Base-by-base conservation (phyloP, 2,888 invertebrate genomes). In the Fabriciana adippe region DNA sequence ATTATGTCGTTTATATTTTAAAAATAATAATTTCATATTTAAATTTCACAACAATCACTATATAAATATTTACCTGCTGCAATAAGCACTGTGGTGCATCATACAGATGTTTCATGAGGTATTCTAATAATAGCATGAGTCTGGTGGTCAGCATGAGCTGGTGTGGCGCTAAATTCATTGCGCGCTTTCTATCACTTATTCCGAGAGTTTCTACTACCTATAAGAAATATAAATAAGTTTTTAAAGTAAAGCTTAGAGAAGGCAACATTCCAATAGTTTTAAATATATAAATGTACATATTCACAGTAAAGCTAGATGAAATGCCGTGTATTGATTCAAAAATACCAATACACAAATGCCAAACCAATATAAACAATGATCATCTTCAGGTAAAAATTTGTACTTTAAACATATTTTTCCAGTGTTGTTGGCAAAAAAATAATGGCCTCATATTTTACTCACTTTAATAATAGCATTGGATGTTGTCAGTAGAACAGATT, bases 51-150 rank as follows among this genome's bases (percentile, higher is more conserved):
- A 4, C 4, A 5, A 26, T 35, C 8, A 35, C 35, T 41, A 41
- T 41, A 41, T 11, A 41, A 41, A 41, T 31, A 35, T 45, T 74
- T 79, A 97, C 97, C 94, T 98, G 98, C 85, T 97, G 97, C 53
- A 98, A 90, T 64, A 98, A 89, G 18, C 95, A 95, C 21, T 97
- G 95, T 0, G 98, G 98, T 0, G 98, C 97, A 82, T 98, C 98
- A 81, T 99, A 99, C 51, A 99, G 93, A 90, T 98, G 97, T 82
- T 97, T 96, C 95, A 99, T 97, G 73, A 99, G 94, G 81, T 99
- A 99, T 82, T 99, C 99, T 72, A 99, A 94, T 18, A 99, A 93
- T 45, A 99, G 93, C 77, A 99, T 92, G 63, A 99, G 88, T 63
- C 99, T 93, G 0, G 98, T 97, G 2, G 97, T 93, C 81, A 97